Evolutionary conservation across 2,113 vertebrate species (phyloP).

Genomic region (Platichthys stellatus): DNA sequence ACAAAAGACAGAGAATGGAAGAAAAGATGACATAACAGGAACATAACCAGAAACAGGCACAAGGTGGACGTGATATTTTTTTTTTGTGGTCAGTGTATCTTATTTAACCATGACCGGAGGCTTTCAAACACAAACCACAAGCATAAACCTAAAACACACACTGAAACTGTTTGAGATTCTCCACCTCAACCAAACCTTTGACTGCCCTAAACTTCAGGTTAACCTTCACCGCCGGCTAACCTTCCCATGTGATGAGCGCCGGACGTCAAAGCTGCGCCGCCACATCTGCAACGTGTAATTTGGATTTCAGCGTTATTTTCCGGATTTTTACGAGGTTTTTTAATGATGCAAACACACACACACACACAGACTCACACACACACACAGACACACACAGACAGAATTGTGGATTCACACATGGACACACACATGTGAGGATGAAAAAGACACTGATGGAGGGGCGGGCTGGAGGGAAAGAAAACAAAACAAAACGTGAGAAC

Average conservation of each 20-base stretch:
- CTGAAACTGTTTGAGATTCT: not conserved
- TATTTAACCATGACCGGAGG: conserved; percentile 38
- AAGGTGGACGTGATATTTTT: conserved; percentile 22
- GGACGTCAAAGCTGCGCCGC: not conserved
- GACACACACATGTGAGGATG: conserved; percentile 36
- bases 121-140: conserved; percentile 43
- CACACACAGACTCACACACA: conserved; percentile 13
- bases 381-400: conserved; percentile 10
- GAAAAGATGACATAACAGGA: conserved; percentile 9
- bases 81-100: conserved; percentile 30
- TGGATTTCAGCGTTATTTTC: conserved; percentile 44
- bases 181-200: conserved; percentile 29
- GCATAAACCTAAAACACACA: conserved; percentile 35
- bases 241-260: conserved; percentile 38
- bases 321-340: conserved; percentile 16
- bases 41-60: conserved; percentile 37
- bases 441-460: conserved; percentile 60
- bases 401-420: not conserved
- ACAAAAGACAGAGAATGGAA: not conserved
- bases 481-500: conserved; percentile 78
- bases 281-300: conserved; percentile 19
- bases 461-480: conserved; percentile 64
- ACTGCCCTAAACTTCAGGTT: conserved; percentile 36
- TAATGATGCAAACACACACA: conserved; percentile 29
- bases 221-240: conserved; percentile 27